Evolutionary conservation across 2,888 invertebrate species (phyloP).

Genomic region (Parnassius apollo): DNA sequence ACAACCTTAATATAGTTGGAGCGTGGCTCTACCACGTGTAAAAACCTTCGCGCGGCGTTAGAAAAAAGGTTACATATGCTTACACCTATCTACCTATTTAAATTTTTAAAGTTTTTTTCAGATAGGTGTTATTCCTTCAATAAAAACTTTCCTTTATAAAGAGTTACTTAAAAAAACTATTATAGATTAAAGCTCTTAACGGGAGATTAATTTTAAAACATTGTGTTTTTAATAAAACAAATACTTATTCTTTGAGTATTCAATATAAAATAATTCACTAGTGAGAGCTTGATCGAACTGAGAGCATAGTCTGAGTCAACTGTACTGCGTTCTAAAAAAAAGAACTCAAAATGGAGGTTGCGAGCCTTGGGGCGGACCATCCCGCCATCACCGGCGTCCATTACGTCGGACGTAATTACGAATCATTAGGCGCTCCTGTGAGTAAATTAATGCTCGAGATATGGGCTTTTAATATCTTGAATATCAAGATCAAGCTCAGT

Average conservation of each 20-base stretch:
- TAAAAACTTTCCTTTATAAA: too few relatives aligned
- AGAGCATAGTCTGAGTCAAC: conserved; percentile 16
- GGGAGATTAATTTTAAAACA: too few relatives aligned
- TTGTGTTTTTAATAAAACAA: too few relatives aligned
- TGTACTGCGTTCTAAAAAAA: conserved; percentile 34
- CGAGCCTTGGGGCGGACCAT: conserved; percentile 67
- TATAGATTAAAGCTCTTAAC: too few relatives aligned
- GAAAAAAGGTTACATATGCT: too few relatives aligned
- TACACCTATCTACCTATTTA: too few relatives aligned
- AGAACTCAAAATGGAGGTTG: conserved; percentile 59
- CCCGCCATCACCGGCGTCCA: conserved; percentile 60
- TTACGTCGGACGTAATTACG: conserved; percentile 72
- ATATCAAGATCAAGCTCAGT: conserved; percentile 27
- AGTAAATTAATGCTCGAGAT: conserved; percentile 53
- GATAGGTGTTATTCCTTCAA: too few relatives aligned
- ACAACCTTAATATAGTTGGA: too few relatives aligned
- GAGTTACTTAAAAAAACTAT: too few relatives aligned
- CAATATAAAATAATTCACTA: conserved; percentile 19
- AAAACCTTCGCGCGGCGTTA: too few relatives aligned
- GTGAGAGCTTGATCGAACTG: conserved; percentile 11
- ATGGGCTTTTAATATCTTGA: conserved; percentile 67
- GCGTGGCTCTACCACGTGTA: too few relatives aligned
- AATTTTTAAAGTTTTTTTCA: too few relatives aligned
- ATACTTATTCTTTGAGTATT: conserved; percentile 1
- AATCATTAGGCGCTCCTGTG: conserved; percentile 70